These are phyloP conservation scores for Leucozona laternaria DNA, from an alignment of 2,888 invertebrate species.

Conservation along the genomic window DNA sequence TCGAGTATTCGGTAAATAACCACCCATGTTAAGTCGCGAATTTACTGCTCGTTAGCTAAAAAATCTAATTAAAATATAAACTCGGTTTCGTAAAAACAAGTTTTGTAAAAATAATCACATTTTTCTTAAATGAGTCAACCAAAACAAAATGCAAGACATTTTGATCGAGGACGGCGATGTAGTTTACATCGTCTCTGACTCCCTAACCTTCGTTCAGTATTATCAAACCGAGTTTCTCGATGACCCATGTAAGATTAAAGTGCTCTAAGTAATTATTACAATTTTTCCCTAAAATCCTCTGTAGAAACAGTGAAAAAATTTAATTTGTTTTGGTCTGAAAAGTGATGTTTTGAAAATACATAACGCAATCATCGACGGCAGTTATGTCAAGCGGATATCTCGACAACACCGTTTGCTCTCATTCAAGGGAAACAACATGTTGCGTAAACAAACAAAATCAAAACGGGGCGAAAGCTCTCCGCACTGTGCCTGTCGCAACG, in stretches of 20 bases:
- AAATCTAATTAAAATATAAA: background rate
- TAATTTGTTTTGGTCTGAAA: constrained; percentile 30
- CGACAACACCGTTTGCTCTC: constrained; percentile 65
- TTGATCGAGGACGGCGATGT: constrained; percentile 32
- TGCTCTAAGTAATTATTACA: background rate
- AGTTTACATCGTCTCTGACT: constrained; percentile 58
- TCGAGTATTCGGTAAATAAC: constrained; percentile 20
- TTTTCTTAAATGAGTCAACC: constrained; percentile 28
- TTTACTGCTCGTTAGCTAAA: background rate
- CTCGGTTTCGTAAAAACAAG: background rate
- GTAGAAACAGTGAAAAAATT: background rate
- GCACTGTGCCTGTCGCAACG: background rate
- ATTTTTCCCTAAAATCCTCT: background rate
- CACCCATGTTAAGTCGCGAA: constrained; percentile 30
- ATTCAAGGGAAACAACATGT: constrained; percentile 64
- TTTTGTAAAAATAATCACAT: background rate
- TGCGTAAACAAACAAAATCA: constrained; percentile 67
- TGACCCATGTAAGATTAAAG: constrained; percentile 53
- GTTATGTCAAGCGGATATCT: constrained; percentile 69
- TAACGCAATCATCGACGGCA: constrained; percentile 43
- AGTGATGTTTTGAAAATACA: constrained; percentile 24
- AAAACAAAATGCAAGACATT: constrained; percentile 60
- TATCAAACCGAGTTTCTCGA: constrained; percentile 39
- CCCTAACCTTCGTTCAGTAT: constrained; percentile 45
- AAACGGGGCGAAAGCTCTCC: constrained; percentile 59